Percentiles rank a stretch among this genome's conserved stretches.
Evolutionary conservation across 1,140 invertebrate species (phyloP).

Genomic region (Drosophila arizonae): DNA sequence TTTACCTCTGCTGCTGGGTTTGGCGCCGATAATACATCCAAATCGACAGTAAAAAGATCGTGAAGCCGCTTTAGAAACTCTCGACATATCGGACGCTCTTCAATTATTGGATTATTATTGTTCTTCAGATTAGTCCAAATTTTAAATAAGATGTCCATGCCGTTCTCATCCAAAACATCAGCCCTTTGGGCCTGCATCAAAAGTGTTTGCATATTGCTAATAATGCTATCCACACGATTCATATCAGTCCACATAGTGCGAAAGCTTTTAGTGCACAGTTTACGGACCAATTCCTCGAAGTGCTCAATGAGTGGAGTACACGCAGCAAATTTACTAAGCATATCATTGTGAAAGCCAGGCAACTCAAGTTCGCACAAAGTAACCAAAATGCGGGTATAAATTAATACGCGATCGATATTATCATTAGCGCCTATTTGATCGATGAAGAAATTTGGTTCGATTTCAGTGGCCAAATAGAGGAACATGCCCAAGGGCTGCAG

Average conservation of each 20-base stretch:
- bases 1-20: conserved; percentile 17
- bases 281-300: conserved; percentile 28
- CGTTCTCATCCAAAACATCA: conserved; percentile 12
- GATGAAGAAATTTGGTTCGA: conserved; percentile 15
- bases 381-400: conserved; percentile 31
- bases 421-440: conserved; percentile 32
- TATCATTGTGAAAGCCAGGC: conserved; percentile 27
- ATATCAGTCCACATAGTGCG: conserved; percentile 39
- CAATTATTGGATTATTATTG: conserved; percentile 25
- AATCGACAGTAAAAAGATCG: conserved; percentile 22
- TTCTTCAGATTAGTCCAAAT: conserved; percentile 26
- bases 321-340: conserved; percentile 14
- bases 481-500: conserved; percentile 38
- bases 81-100: conserved; percentile 20
- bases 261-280: conserved; percentile 27
- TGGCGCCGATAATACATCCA: conserved; percentile 4
- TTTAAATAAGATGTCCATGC: conserved; percentile 27
- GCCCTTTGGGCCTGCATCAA: conserved; percentile 27
- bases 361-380: conserved; percentile 27
- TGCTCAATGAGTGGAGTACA: conserved; percentile 20
- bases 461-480: conserved; percentile 23
- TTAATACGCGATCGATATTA: conserved; percentile 21
- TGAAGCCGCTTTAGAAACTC: conserved; percentile 22
- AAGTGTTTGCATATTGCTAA: conserved; percentile 28
- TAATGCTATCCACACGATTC: conserved; percentile 21